These are phyloP conservation scores for Stegostoma tigrinum DNA, from an alignment of 2,113 vertebrate species.

Conservation along the genomic window DNA sequence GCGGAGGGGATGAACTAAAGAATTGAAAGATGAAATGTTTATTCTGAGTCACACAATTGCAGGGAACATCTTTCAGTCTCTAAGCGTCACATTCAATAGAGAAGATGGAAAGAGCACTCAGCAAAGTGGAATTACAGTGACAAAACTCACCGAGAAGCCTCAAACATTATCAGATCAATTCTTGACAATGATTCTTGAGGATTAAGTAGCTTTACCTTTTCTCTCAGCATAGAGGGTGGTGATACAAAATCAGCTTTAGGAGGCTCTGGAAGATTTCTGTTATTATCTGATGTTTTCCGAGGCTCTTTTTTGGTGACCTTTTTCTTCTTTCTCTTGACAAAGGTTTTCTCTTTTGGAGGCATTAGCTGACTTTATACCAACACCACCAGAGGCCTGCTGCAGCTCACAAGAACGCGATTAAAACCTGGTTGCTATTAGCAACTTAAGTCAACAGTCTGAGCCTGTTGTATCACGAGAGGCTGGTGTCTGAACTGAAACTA, in stretches of 20 bases:
- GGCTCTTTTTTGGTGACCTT: neutral
- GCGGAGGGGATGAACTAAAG: neutral
- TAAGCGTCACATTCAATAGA: neutral
- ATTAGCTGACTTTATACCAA: neutral
- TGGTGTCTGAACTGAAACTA: neutral
- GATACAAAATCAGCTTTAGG: neutral
- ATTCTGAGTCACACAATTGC: neutral
- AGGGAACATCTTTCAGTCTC: neutral
- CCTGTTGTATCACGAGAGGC: neutral
- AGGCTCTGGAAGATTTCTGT: neutral
- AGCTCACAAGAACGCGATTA: neutral
- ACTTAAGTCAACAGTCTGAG: neutral
- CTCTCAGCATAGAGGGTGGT: neutral
- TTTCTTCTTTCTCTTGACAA: constrained; percentile 19
- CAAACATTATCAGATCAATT: neutral
- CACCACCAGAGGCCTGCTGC: neutral
- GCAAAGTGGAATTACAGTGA: neutral
- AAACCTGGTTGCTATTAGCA: constrained; percentile 17
- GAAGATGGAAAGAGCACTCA: neutral
- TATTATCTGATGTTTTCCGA: neutral
- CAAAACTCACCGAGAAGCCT: neutral
- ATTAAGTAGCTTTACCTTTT: constrained; percentile 13
- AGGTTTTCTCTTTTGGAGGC: neutral
- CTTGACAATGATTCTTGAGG: neutral
- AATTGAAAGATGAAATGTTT: neutral